Evolutionary conservation across 2,113 vertebrate genomes (phyloP), one percentile per base, ranked within the genome.

Genomic region (Spilogale gracilis): DNA sequence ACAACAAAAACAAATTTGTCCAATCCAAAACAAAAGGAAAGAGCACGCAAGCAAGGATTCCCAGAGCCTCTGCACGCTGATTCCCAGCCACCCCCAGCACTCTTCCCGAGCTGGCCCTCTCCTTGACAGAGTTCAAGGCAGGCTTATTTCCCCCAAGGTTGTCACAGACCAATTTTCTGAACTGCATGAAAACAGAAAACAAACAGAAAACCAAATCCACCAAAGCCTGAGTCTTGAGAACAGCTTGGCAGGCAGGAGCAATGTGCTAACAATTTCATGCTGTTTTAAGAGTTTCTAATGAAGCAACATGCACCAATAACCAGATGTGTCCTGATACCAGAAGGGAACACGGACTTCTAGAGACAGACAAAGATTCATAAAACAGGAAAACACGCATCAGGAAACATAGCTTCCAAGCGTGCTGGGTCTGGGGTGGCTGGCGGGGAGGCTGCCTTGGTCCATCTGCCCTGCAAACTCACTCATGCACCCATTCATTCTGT

Each of bases 251-350:
- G 96, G 67, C 94, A 93, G 27, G 67, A 97, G 98, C 89, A 97
- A 96, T 83, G 95, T 95, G 98, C 97, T 98, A 98, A 98, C 97
- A 97, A 98, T 97, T 98, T 98, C 98, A 98, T 97, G 98, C 98
- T 97, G 97, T 97, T 96, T 97, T 97, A 97, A 98, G 96, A 97
- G 95, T 97, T 97, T 97, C 97, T 98, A 98, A 97, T 96, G 95
- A 97, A 97, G 98, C 96, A 96, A 96, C 92, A 84, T 93, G 96
- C 97, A 98, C 97, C 98, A 95, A 97, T 95, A 98, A 97, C 96
- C 98, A 98, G 96, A 98, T 98, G 98, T 97, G 96, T 93, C 89
- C 96, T 95, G 94, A 97, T 93, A 95, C 76, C 89, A 95, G 91
- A 94, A 83, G 76, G 56, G 93, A 97, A 96, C 78, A 89, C 21